Conservation (phyloP, 2,113 vertebrate species). For the Catharus bicknelli region DNA sequence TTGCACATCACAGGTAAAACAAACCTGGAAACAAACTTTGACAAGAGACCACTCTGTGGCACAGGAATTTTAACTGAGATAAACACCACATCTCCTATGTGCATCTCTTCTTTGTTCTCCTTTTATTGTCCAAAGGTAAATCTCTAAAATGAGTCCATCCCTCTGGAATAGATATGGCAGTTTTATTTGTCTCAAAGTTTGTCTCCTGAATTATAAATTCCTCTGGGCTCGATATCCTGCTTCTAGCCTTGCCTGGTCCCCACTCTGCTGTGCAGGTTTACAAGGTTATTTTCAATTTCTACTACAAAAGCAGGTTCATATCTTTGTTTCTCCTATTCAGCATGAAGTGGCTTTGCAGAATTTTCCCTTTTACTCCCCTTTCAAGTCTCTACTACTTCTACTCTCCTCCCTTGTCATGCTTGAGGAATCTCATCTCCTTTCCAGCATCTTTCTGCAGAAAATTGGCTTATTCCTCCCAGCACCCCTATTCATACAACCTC, state of each 20-base stretch:
- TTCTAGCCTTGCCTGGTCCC: neutral
- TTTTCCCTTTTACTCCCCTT: neutral
- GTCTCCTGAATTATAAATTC: neutral
- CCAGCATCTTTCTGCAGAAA: neutral
- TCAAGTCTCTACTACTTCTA: neutral
- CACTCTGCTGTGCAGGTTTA: neutral
- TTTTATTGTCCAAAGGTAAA: neutral
- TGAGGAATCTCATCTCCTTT: neutral
- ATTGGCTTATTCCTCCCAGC: neutral
- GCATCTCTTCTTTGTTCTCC: neutral
- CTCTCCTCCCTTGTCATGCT: neutral
- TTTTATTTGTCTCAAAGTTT: neutral
- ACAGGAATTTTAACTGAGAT: neutral
- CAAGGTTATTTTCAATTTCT: slow-evolving; percentile 16
- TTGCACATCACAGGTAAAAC: neutral
- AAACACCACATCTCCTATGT: neutral
- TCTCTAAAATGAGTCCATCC: neutral
- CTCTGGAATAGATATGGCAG: neutral
- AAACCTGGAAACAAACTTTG: neutral
- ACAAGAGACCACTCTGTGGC: neutral
- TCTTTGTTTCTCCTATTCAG: slow-evolving; percentile 19
- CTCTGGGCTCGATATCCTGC: neutral
- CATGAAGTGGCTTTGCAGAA: neutral
- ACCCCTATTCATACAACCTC: neutral
- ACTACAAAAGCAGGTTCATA: slow-evolving; percentile 1